These are phyloP conservation scores for Microtus richardsoni DNA, from an alignment of 2,113 vertebrate genomes.

Conservation along the genomic window DNA sequence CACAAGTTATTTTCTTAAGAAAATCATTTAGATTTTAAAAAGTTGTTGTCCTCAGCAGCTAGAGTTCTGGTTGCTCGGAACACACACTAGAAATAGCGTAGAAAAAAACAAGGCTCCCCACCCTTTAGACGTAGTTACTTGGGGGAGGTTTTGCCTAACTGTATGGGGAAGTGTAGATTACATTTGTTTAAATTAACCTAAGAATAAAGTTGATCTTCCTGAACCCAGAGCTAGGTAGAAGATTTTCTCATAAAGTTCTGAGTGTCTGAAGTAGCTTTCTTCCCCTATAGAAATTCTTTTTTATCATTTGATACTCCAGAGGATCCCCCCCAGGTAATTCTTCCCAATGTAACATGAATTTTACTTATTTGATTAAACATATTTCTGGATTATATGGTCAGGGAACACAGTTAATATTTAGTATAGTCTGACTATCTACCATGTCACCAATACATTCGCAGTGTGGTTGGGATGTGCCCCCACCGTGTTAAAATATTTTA, in stretches of 20 bases:
- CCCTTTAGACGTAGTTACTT: not conserved
- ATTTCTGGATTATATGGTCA: not conserved
- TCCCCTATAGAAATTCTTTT: not conserved
- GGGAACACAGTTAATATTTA: not conserved
- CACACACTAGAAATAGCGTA: not conserved
- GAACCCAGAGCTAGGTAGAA: not conserved
- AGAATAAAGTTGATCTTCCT: constrained; percentile 19
- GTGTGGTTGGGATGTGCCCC: not conserved
- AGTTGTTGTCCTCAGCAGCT: not conserved
- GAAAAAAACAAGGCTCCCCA: constrained; percentile 18
- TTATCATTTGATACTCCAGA: not conserved
- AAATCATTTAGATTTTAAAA: constrained; percentile 53
- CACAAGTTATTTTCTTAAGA: constrained; percentile 62
- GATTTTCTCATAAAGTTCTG: constrained; percentile 37
- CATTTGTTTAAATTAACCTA: not conserved
- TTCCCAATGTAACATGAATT: not conserved
- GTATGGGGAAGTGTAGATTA: constrained; percentile 6
- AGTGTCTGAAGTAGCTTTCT: not conserved
- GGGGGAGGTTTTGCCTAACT: constrained; percentile 13
- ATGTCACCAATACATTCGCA: not conserved
- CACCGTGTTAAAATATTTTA: not conserved
- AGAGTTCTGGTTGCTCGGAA: constrained; percentile 44
- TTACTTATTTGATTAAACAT: not conserved
- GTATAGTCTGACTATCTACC: too few species aligned
- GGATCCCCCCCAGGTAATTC: not conserved